Conservation (phyloP, 1,140 invertebrate genomes). For the Lysiphlebus fabarum region DNA sequence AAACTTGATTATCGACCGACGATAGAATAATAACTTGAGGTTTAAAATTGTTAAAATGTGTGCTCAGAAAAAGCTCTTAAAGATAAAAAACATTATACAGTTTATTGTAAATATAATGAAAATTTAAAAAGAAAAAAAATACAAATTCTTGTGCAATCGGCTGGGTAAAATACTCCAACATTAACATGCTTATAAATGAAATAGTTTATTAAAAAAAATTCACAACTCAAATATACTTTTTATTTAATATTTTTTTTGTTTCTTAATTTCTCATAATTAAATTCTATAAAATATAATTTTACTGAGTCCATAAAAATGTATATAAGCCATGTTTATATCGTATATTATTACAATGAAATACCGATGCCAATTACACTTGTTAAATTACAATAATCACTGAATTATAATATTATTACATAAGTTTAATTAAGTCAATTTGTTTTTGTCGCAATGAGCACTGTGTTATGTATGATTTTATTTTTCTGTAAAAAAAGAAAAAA, state of each 20-base stretch:
- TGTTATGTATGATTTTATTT: slow-evolving; percentile 12
- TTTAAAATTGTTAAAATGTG: too few species aligned
- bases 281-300: neutral
- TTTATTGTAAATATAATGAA: too few species aligned
- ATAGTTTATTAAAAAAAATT: too few species aligned
- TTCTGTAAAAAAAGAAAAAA: neutral
- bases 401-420: slow-evolving; percentile 29
- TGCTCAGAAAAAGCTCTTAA: too few species aligned
- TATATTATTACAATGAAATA: slow-evolving; percentile 21
- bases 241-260: too few species aligned
- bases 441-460: neutral
- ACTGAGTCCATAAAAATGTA: slow-evolving; percentile 24
- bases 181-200: too few species aligned
- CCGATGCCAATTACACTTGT: slow-evolving; percentile 28
- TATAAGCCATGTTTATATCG: slow-evolving; percentile 26
- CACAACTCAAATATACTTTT: neutral
- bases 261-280: slow-evolving; percentile 9
- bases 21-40: too few species aligned
- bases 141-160: too few species aligned
- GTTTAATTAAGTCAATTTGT: slow-evolving; percentile 16
- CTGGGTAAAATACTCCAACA: too few species aligned
- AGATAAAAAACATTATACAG: too few species aligned
- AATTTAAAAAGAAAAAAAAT: too few species aligned
- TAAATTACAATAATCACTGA: slow-evolving; percentile 31
- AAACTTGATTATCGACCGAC: too few species aligned